Conservation (phyloP, 2,113 vertebrate species). For the Benitochromis conjunctus region DNA sequence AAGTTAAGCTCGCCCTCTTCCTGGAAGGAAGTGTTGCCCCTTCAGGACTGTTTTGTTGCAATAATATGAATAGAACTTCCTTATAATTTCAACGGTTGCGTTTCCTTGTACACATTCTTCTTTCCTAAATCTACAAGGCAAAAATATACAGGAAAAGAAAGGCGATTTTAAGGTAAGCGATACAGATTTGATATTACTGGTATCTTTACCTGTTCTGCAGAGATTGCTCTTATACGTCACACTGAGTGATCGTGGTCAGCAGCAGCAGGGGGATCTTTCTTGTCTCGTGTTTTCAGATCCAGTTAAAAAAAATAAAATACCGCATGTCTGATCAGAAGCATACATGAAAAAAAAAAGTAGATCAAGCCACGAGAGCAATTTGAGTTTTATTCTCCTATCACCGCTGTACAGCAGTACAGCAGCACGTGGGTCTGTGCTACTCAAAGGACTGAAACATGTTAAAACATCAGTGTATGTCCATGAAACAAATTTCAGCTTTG, state of each 20-base stretch:
- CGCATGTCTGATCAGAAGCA: not conserved
- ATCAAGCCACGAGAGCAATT: not conserved
- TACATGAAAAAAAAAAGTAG: not conserved
- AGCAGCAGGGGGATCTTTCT: not conserved
- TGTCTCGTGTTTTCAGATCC: not conserved
- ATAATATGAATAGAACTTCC: constrained; percentile 38
- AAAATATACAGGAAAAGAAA: not conserved
- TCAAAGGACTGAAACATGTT: not conserved
- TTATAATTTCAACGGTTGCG: not conserved
- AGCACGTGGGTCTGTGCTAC: not conserved
- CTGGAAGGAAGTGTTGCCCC: constrained; percentile 64
- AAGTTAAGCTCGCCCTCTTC: not conserved
- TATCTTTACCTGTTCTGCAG: not conserved
- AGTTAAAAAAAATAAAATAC: not conserved
- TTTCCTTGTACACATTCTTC: not conserved
- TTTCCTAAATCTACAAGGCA: not conserved
- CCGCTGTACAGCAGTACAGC: not conserved
- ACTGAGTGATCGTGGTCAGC: not conserved
- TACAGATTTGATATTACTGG: not conserved
- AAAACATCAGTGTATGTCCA: not conserved
- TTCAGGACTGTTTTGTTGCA: constrained; percentile 28
- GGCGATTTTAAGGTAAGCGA: constrained; percentile 31
- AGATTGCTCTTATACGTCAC: not conserved
- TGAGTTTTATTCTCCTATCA: not conserved
- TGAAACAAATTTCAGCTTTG: not conserved